These are phyloP conservation scores for Gobionotothen gibberifrons DNA, from an alignment of 2,797 vertebrate genomes.

Conservation along the genomic window DNA sequence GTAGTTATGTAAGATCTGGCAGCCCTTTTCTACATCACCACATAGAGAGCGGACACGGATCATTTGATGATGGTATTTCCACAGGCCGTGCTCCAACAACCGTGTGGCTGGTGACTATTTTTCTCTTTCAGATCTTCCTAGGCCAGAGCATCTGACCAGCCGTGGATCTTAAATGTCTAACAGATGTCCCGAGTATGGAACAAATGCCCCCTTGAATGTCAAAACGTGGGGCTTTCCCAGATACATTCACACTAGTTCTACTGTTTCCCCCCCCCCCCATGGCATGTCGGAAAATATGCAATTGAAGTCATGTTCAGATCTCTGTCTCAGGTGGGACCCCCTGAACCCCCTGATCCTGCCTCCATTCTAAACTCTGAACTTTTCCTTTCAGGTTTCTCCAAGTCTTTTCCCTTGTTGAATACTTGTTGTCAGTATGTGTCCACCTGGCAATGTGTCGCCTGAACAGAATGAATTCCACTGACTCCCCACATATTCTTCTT, in stretches of 20 bases:
- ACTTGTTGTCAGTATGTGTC: constrained; percentile 58
- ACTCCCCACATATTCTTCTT: constrained; percentile 82
- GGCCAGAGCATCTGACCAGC: constrained; percentile 26
- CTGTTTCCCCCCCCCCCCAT: constrained; percentile 19
- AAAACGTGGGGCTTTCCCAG: constrained; percentile 49
- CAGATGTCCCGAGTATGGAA: constrained; percentile 52
- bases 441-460: constrained; percentile 36
- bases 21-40: not conserved
- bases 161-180: constrained; percentile 54
- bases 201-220: constrained; percentile 55
- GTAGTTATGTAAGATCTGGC: not conserved
- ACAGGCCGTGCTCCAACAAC: constrained; percentile 10
- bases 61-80: constrained; percentile 26
- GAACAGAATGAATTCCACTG: constrained; percentile 69
- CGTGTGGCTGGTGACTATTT: constrained; percentile 30
- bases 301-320: constrained; percentile 9
- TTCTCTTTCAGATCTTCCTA: constrained; percentile 66
- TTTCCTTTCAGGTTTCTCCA: constrained; percentile 59
- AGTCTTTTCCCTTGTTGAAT: constrained; percentile 32
- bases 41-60: constrained; percentile 20
- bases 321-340: constrained; percentile 33
- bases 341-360: not conserved
- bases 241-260: constrained; percentile 30
- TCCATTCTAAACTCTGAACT: constrained; percentile 21
- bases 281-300: not conserved